Percentiles rank a stretch among this genome's conserved stretches.
Conservation (phyloP, 2,888 invertebrate species). For the Dasypogon diadema region DNA sequence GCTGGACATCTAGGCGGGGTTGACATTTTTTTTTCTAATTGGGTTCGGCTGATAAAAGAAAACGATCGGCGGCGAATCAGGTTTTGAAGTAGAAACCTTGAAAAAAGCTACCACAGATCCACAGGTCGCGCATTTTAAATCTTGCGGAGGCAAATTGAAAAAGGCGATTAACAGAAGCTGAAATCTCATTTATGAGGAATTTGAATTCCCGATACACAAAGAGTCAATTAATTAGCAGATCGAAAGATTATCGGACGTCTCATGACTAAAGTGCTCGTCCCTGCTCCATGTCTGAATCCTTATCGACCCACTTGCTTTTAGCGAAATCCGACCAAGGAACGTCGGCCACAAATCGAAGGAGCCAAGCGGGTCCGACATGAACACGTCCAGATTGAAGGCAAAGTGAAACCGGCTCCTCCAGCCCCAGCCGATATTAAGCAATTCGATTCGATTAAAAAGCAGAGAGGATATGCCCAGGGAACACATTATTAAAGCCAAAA, state of each 20-base stretch:
- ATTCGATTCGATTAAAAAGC: constrained; percentile 51
- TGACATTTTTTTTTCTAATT: too few species aligned
- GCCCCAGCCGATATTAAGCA: constrained; percentile 49
- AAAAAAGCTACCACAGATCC: not conserved
- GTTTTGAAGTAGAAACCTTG: not conserved
- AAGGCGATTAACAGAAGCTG: constrained; percentile 35
- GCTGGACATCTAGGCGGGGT: too few species aligned
- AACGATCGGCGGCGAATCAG: not conserved
- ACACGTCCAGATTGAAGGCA: constrained; percentile 1
- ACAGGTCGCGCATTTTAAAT: not conserved
- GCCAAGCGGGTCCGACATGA: constrained; percentile 1
- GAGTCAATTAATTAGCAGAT: constrained; percentile 70
- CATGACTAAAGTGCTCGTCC: constrained; percentile 28
- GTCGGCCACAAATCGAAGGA: constrained; percentile 9
- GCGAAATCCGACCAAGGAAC: constrained; percentile 3
- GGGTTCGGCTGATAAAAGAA: not conserved
- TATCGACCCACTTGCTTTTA: constrained; percentile 31
- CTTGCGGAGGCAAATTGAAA: constrained; percentile 37
- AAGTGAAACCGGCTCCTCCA: constrained; percentile 19
- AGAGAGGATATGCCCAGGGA: constrained; percentile 42
- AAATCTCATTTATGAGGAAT: constrained; percentile 31
- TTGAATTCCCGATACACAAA: constrained; percentile 62
- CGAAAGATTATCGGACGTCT: constrained; percentile 64
- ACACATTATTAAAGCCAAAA: constrained; percentile 33
- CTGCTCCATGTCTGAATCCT: constrained; percentile 18